These are phyloP conservation scores for Helicorthomorpha holstii DNA, from an alignment of 1,140 invertebrate species.

Conservation along the genomic window DNA sequence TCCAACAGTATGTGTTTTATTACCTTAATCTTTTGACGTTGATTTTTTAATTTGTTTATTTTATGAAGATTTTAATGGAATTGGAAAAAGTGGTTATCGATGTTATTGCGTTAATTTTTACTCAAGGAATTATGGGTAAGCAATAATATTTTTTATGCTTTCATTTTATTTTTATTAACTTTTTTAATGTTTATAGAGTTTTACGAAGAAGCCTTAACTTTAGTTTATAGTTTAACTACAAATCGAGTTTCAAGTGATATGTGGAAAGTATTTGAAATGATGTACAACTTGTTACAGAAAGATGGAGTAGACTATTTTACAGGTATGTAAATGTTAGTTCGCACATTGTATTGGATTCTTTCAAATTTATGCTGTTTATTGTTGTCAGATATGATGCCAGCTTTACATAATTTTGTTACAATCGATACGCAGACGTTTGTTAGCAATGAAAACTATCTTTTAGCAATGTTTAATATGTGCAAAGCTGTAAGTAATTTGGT, in stretches of 20 bases:
- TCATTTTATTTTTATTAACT: not conserved
- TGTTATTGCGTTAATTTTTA: constrained; percentile 75
- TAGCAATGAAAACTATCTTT: constrained; percentile 67
- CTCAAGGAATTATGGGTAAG: constrained; percentile 60
- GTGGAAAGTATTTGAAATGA: constrained; percentile 87
- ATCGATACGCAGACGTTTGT: constrained; percentile 87
- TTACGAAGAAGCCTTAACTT: constrained; percentile 85
- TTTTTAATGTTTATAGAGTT: constrained; percentile 48
- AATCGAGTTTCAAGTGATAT: constrained; percentile 77
- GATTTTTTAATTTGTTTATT: constrained; percentile 3
- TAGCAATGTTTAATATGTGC: constrained; percentile 91
- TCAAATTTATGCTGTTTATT: constrained; percentile 10
- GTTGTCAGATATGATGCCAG: constrained; percentile 98
- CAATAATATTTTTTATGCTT: constrained; percentile 7
- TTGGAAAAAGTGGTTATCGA: constrained; percentile 86
- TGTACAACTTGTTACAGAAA: constrained; percentile 79
- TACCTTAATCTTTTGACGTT: not conserved
- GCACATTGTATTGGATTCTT: not conserved
- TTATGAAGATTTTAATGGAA: constrained; percentile 61
- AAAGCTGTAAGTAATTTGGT: constrained; percentile 58
- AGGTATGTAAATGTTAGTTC: constrained; percentile 19
- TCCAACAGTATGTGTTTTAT: not conserved
- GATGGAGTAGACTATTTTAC: constrained; percentile 94
- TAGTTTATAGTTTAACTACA: constrained; percentile 81
- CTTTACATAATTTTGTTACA: constrained; percentile 92